Evolutionary conservation across 1,140 invertebrate species (phyloP), one percentile per base, ranked within the genome.

Genomic region (Anadara kagoshimensis): DNA sequence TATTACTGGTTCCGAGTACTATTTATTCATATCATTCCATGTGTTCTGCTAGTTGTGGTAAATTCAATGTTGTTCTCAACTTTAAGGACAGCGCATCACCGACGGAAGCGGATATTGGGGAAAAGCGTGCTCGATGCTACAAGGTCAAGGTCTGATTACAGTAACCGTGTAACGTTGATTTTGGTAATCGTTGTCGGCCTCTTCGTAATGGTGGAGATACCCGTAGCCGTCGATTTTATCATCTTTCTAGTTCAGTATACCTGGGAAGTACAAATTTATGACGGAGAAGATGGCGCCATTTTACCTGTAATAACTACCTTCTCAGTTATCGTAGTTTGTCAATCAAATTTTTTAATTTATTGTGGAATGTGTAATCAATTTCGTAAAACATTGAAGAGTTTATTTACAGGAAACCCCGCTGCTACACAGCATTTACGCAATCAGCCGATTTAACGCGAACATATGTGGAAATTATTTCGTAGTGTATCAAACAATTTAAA

Each of bases 361-460:
- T 97, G 96, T 86, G 95, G 95, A 5, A 98, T 98, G 96, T 96
- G 94, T 56, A 91, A 95, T 24, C 95, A 97, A 85, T 98, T 98
- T 85, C 90, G 96, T n/a, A n/a, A n/a, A n/a, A n/a, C n/a, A n/a
- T n/a, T n/a, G n/a, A n/a, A n/a, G n/a, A n/a, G n/a, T n/a, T n/a
- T n/a, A n/a, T n/a, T n/a, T n/a, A n/a, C n/a, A n/a, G n/a, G n/a
- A n/a, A n/a, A n/a, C n/a, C n/a, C n/a, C n/a, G n/a, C n/a, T n/a
- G n/a, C n/a, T n/a, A n/a, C n/a, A n/a, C n/a, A n/a, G n/a, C n/a
- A n/a, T n/a, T n/a, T n/a, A n/a, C n/a, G n/a, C n/a, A n/a, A n/a
- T n/a, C n/a, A n/a, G n/a, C n/a, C n/a, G n/a, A n/a, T n/a, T n/a
- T n/a, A n/a, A n/a, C n/a, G n/a, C n/a, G n/a, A n/a, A n/a, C n/a